phyloP scores from a whole-genome alignment of 2,113 vertebrate species.

The zebrafish (Danio rerio) region GRCz12tu NC_133184.1:31342501-31343000 shows the following conservation, averaged over 20 bases:
- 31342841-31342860: conserved; percentile 18
- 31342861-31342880: neutral
- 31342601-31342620: neutral
- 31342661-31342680: conserved; percentile 40
- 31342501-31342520: no score
- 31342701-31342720: conserved; percentile 2
- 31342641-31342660: conserved; percentile 24
- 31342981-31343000: neutral
- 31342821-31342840: conserved; percentile 31
- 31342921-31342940: neutral
- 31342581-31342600: neutral
- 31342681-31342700: conserved; percentile 37
- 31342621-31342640: neutral
- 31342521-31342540: no score
- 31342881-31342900: neutral
- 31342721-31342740: conserved; percentile 11
- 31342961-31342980: neutral
- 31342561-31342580: no score
- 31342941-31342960: neutral
- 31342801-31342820: conserved; percentile 53
- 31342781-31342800: conserved; percentile 60
- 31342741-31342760: conserved; percentile 18
- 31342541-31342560: no score
- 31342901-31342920: no score
- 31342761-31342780: conserved; percentile 37